Evolutionary conservation across 2,888 invertebrate species (phyloP).

Genomic region (Torymus texanus): DNA sequence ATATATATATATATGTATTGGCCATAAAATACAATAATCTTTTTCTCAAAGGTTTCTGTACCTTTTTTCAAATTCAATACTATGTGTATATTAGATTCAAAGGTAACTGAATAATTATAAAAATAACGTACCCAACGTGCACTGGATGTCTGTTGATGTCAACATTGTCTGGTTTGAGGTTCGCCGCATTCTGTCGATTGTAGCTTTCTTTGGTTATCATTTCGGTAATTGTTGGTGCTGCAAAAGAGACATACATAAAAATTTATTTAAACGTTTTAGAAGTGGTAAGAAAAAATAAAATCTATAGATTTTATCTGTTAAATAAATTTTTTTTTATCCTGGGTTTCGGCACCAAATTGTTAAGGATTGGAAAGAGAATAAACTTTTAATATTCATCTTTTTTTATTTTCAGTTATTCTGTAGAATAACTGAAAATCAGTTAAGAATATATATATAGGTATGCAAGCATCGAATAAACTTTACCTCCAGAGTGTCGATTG

Average conservation of each 20-base stretch:
- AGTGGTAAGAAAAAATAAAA: no score
- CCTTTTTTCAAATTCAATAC: slow-evolving; percentile 2
- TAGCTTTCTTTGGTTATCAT: slow-evolving; percentile 75
- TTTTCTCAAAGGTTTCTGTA: slow-evolving; percentile 15
- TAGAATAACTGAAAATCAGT: slow-evolving; percentile 1
- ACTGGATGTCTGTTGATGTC: slow-evolving; percentile 80
- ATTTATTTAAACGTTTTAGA: background rate
- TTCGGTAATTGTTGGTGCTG: slow-evolving; percentile 72
- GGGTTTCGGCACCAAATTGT: no score
- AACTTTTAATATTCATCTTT: no score
- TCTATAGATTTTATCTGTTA: no score
- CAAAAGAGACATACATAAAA: slow-evolving; percentile 38
- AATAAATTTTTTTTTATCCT: no score
- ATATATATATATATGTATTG: background rate
- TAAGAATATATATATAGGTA: background rate
- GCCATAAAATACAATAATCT: background rate
- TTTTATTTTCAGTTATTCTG: no score
- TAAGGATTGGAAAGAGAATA: no score
- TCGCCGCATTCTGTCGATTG: slow-evolving; percentile 75
- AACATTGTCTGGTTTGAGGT: slow-evolving; percentile 80
- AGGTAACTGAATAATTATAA: background rate
- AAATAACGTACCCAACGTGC: slow-evolving; percentile 79
- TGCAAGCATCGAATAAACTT: background rate
- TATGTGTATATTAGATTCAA: background rate
- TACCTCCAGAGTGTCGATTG: slow-evolving; percentile 77